Evolutionary conservation across 2,113 vertebrate species (phyloP).

Genomic region (Phalacrocorax brasilianus): DNA sequence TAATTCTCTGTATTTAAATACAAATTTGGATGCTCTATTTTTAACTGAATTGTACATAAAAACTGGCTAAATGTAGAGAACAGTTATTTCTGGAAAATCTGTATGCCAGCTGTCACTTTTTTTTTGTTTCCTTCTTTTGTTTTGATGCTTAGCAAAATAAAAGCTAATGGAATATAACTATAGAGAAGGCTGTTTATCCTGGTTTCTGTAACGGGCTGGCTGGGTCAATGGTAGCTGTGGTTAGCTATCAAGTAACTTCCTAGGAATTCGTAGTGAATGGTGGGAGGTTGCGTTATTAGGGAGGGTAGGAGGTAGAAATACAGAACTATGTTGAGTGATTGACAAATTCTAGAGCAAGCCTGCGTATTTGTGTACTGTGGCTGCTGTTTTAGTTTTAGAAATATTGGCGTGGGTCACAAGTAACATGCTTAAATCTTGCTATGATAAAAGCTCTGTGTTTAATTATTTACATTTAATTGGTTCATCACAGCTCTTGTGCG

Average conservation of each 20-base stretch:
- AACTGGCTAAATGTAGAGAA: neutral
- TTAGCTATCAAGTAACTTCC: neutral
- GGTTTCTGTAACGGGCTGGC: neutral
- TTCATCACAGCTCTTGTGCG: neutral
- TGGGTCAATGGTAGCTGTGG: neutral
- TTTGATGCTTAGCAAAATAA: constrained; percentile 1
- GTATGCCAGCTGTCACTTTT: neutral
- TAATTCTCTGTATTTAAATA: neutral
- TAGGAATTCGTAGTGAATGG: neutral
- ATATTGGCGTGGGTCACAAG: neutral
- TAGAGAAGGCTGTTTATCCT: neutral
- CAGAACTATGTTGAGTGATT: neutral
- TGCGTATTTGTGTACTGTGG: neutral
- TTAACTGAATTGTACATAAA: neutral
- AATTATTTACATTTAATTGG: constrained; percentile 15
- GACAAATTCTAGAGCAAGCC: neutral
- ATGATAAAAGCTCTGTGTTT: neutral
- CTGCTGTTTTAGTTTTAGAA: neutral
- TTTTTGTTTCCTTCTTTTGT: neutral
- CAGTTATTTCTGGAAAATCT: neutral
- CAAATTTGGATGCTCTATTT: neutral
- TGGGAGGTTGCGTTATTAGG: neutral
- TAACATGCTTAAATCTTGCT: neutral
- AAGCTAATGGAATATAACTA: neutral
- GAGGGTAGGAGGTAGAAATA: neutral